phyloP scores from a whole-genome alignment of 2,113 vertebrate species.

The Callipepla squamata region DNA sequence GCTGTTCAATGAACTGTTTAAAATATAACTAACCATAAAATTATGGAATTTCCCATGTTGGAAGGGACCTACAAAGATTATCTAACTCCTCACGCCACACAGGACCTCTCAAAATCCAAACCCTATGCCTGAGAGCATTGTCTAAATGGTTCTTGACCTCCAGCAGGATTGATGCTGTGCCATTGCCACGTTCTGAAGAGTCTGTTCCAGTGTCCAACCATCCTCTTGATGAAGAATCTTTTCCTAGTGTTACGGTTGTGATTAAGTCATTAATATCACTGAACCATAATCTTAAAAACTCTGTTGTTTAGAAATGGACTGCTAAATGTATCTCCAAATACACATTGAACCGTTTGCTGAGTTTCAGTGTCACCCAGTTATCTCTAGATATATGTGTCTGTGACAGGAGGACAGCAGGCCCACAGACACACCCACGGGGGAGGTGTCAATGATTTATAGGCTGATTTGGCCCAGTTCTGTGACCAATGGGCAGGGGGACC shows the following conservation, averaged over 20 bases:
- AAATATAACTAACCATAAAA: not conserved
- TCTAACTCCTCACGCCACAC: not conserved
- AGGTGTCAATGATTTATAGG: too few relatives aligned
- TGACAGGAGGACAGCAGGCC: too few relatives aligned
- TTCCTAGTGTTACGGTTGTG: not conserved
- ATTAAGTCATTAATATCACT: not conserved
- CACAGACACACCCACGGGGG: too few relatives aligned
- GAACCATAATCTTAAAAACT: not conserved
- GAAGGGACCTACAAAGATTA: not conserved
- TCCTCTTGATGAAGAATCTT: not conserved
- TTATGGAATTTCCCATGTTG: not conserved
- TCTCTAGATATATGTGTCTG: too few relatives aligned
- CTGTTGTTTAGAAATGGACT: not conserved
- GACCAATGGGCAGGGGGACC: too few relatives aligned
- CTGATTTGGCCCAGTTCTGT: too few relatives aligned
- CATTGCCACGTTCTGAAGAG: not conserved
- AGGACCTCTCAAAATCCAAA: not conserved
- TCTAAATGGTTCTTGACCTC: not conserved
- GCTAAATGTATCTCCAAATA: not conserved
- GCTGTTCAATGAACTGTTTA: not conserved
- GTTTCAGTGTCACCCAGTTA: not conserved
- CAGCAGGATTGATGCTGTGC: not conserved
- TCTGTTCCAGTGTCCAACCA: not conserved
- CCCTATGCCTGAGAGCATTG: not conserved
- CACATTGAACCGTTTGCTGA: accelerated